These are phyloP conservation scores for Bicyclus anynana DNA, from an alignment of 1,140 invertebrate species.

Conservation along the genomic window DNA sequence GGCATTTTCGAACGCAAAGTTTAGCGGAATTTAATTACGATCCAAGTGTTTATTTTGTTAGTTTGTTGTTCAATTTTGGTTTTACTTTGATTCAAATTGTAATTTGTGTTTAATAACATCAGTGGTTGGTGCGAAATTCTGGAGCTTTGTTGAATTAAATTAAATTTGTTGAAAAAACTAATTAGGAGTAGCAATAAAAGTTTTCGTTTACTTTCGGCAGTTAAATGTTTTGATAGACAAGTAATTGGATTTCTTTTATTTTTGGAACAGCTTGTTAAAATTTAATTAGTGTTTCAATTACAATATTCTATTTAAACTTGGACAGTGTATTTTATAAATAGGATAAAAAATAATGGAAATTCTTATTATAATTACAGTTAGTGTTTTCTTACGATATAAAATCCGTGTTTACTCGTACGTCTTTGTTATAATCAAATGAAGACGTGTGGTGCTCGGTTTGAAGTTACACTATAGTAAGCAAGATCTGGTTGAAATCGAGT, in stretches of 20 bases:
- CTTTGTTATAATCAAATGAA: no score
- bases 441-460: no score
- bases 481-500: no score
- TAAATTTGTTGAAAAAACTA: neutral
- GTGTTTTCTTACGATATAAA: no score
- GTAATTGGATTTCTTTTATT: neutral
- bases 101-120: neutral
- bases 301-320: neutral
- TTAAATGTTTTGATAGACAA: no score
- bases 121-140: neutral
- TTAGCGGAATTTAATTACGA: conserved; percentile 10
- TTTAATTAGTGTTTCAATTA: neutral
- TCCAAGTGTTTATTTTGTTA: neutral
- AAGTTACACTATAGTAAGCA: no score
- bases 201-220: neutral
- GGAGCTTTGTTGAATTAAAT: neutral
- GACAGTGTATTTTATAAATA: no score
- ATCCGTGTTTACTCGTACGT: no score
- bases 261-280: neutral
- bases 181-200: neutral
- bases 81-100: neutral
- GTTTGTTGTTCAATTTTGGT: conserved; percentile 1
- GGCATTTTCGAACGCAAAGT: conserved; percentile 9
- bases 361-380: no score
- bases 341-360: no score